Evolutionary conservation across 2,888 invertebrate species (phyloP).

Genomic region (Phasia obesa): DNA sequence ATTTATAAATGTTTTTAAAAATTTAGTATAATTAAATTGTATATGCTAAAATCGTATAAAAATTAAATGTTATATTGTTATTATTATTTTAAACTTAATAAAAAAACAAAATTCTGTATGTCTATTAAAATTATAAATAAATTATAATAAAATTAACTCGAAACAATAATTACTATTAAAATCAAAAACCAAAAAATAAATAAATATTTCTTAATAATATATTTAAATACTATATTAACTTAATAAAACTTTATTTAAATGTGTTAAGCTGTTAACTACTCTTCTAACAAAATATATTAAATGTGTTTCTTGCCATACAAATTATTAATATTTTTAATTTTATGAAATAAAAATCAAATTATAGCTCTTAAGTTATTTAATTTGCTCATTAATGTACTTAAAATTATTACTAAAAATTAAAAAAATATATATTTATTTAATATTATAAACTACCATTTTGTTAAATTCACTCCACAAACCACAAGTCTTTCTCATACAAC

Average conservation of each 20-base stretch:
- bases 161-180: constrained; percentile 68
- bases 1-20: constrained; percentile 24
- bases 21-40: constrained; percentile 43
- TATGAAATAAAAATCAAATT: not conserved
- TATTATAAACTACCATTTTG: constrained; percentile 25
- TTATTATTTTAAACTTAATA: constrained; percentile 27
- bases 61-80: constrained; percentile 59
- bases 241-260: constrained; percentile 45
- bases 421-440: not conserved
- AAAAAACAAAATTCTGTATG: constrained; percentile 48
- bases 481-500: constrained; percentile 29
- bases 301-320: constrained; percentile 19
- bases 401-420: constrained; percentile 14
- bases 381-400: constrained; percentile 60
- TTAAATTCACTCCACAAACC: not conserved
- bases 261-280: constrained; percentile 48
- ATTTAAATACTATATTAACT: constrained; percentile 47
- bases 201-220: constrained; percentile 17
- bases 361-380: constrained; percentile 57
- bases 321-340: constrained; percentile 7
- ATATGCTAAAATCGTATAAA: constrained; percentile 36
- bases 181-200: no score
- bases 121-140: constrained; percentile 46
- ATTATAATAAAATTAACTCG: constrained; percentile 54
- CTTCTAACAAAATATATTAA: constrained; percentile 17